phyloP scores from a whole-genome alignment of 2,113 vertebrate species.

The Megalops atlanticus region DNA sequence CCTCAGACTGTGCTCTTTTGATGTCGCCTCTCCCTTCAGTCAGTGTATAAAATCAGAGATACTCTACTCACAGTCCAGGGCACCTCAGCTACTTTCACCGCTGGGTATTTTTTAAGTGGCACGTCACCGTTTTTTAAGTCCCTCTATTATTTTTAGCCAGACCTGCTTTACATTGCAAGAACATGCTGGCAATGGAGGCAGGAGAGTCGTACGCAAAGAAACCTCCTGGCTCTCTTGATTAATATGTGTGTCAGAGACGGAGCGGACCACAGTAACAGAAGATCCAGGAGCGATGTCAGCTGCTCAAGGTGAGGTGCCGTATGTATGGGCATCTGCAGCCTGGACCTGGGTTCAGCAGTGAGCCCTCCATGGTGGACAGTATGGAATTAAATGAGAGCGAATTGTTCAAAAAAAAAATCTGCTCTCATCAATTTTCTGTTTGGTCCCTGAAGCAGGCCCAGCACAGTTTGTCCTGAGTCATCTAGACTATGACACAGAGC shows the following conservation, averaged over 20 bases:
- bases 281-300: not conserved
- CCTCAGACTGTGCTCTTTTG: too few species aligned
- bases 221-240: conserved; percentile 20
- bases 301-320: conserved; percentile 1
- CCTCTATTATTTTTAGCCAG: conserved; percentile 19
- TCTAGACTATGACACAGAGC: not conserved
- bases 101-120: conserved; percentile 5
- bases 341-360: not conserved
- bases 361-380: too few species aligned
- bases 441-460: not conserved
- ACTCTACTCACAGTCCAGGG: not conserved
- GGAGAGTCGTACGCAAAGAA: not conserved
- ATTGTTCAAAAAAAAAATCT: not conserved
- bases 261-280: conserved; percentile 14
- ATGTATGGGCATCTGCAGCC: not conserved
- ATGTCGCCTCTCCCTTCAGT: not conserved
- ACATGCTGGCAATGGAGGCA: not conserved
- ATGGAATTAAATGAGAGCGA: not conserved
- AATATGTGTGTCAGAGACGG: conserved; percentile 22
- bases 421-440: not conserved
- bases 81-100: not conserved
- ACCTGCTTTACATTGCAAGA: conserved; percentile 9
- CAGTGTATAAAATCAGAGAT: not conserved
- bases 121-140: not conserved
- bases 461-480: not conserved